These are phyloP conservation scores for Spodoptera picta DNA, from an alignment of 2,888 invertebrate species.

Conservation along the genomic window DNA sequence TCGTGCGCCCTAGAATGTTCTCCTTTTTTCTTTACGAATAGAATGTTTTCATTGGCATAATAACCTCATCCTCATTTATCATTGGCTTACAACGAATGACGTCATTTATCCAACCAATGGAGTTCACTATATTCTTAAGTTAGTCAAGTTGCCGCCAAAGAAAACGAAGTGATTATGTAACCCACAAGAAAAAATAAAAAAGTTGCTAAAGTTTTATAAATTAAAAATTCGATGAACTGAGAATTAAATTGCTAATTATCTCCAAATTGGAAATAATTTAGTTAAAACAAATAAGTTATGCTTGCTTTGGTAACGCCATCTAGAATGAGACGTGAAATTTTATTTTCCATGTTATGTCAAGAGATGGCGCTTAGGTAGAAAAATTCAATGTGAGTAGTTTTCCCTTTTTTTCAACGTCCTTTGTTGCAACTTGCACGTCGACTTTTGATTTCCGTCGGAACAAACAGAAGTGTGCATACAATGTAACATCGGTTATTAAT, in stretches of 20 bases:
- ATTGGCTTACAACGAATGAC: slow-evolving; percentile 11
- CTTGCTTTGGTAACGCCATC: background rate
- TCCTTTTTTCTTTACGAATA: slow-evolving; percentile 22
- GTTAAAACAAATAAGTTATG: too few species aligned
- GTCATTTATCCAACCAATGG: slow-evolving; percentile 15
- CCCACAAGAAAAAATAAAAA: background rate
- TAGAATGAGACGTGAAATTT: background rate
- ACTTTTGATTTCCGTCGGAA: too few species aligned
- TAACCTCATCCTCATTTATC: fast-evolving
- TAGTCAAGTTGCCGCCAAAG: background rate
- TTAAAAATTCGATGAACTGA: too few species aligned
- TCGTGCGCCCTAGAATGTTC: slow-evolving; percentile 54
- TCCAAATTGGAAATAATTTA: too few species aligned
- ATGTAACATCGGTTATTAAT: too few species aligned
- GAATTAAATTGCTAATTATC: too few species aligned
- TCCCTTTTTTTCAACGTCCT: too few species aligned
- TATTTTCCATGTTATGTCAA: background rate
- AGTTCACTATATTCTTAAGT: background rate
- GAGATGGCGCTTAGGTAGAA: slow-evolving; percentile 11
- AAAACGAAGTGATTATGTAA: slow-evolving; percentile 46
- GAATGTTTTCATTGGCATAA: slow-evolving; percentile 39
- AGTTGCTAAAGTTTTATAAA: too few species aligned
- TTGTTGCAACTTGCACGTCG: too few species aligned
- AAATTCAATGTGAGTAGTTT: too few species aligned
- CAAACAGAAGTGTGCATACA: too few species aligned